Evolutionary conservation across 2,797 vertebrate species (phyloP), one percentile per base, ranked within the genome.

Genomic region (Poecilia wingei): DNA sequence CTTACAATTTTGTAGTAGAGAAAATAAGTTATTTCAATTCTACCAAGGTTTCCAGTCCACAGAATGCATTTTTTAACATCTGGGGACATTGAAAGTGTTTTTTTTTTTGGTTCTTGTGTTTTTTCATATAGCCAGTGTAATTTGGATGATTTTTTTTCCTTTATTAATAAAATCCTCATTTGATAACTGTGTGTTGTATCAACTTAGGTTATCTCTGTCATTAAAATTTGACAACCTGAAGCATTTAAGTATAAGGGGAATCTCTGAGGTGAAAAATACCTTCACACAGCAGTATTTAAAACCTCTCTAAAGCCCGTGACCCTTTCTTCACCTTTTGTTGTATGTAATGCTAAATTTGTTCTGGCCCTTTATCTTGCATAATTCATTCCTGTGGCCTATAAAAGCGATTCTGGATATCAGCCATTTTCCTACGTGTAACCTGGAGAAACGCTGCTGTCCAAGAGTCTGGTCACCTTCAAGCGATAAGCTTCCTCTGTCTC

Each of bases 381-480:
- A 85, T 86, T 87, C 3, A 1, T 78, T 77, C 75, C 70, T 82
- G 69, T 70, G 28, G 28, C 75, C 77, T 53, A 49, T 69, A 39
- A 22, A 5, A 2, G 74, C 53, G 82, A 68, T 88, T 89, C 80
- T 83, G 66, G 82, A 88, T 84, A 83, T 86, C 77, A 82, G 75
- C 79, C 70, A 61, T 80, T 87, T 84, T 75, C 45, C 55, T 77
- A 47, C 14, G 10, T 61, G 49, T 77, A 61, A 69, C 41, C 16
- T 1, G 9, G 4, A 72, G 77, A 81, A 77, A 78, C 36, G 71
- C 47, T 79, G 72, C 70, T 2, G 73, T 74, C 82, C 55, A 79
- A 41, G 74, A 81, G 74, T 83, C 31, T 86, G 84, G 88, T 92
- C 91, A 93, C 94, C 90, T 93, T 93, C 86, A 93, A 80, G 89